phyloP scores from a whole-genome alignment of 2,888 invertebrate species.

The Cabera pusaria region DNA sequence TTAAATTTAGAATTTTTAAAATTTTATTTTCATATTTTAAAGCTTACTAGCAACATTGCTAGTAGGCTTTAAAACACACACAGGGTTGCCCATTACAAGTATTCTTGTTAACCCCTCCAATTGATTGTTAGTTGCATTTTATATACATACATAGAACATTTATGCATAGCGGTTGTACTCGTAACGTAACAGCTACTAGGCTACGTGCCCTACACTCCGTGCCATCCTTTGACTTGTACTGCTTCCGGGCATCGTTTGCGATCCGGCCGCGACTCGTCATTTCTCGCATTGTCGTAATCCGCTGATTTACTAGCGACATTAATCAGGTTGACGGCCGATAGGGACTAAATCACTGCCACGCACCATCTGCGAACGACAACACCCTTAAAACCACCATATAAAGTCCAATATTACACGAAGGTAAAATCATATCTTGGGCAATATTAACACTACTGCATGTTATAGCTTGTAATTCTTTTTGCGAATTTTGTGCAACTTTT shows the following conservation, averaged over 20 bases:
- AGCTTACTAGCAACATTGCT: no score
- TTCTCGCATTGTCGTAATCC: slow-evolving; percentile 84
- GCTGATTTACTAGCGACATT: slow-evolving; percentile 82
- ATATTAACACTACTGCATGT: slow-evolving; percentile 77
- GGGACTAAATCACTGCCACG: slow-evolving; percentile 78
- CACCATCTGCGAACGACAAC: slow-evolving; percentile 48
- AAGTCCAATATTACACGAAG: slow-evolving; percentile 41
- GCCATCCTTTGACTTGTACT: slow-evolving; percentile 33
- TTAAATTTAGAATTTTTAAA: no score
- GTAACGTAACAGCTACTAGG: no score
- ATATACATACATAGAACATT: no score
- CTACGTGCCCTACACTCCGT: background rate
- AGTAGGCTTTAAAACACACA: no score
- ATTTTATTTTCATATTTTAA: no score
- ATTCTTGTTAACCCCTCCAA: no score
- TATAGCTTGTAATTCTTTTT: slow-evolving; percentile 81
- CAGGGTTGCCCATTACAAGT: no score
- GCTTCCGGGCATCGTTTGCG: slow-evolving; percentile 59
- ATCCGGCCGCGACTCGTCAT: slow-evolving; percentile 81
- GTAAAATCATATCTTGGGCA: slow-evolving; percentile 36
- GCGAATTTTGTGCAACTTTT: slow-evolving; percentile 68
- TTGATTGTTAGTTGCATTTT: no score
- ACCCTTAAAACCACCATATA: slow-evolving; percentile 45
- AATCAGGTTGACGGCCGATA: slow-evolving; percentile 83
- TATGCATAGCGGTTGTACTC: no score